Evolutionary conservation across 2,113 vertebrate genomes (phyloP).

Genomic region (Tautogolabrus adspersus): DNA sequence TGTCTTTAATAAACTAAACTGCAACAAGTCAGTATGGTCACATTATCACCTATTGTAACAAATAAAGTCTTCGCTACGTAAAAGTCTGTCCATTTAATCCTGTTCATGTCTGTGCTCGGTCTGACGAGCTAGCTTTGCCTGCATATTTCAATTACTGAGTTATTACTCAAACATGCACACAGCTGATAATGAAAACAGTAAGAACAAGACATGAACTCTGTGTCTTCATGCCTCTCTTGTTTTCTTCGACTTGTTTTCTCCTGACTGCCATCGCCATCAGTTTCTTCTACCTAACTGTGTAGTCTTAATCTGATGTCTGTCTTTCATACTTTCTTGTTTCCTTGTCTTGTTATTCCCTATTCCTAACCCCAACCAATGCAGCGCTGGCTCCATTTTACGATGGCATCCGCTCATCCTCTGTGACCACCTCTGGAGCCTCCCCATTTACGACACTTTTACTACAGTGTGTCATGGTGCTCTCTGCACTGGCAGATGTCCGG

Average conservation of each 20-base stretch:
- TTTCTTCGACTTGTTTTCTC: background rate
- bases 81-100: background rate
- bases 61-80: background rate
- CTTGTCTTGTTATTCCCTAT: background rate
- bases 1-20: constrained; percentile 56
- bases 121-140: background rate
- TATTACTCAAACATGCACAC: background rate
- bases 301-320: constrained; percentile 11
- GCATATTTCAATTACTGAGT: too few relatives aligned
- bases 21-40: constrained; percentile 20
- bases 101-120: too few relatives aligned
- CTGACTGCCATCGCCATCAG: background rate
- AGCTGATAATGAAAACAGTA: background rate
- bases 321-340: background rate
- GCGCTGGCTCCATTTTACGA: constrained; percentile 38
- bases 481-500: constrained; percentile 26
- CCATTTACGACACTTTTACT: constrained; percentile 19
- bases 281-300: background rate
- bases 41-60: constrained; percentile 20
- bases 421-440: constrained; percentile 48
- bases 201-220: background rate
- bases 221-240: too few relatives aligned
- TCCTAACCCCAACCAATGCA: constrained; percentile 26
- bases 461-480: constrained; percentile 9
- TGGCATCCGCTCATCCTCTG: constrained; percentile 14